Evolutionary conservation across 2,888 invertebrate species (phyloP).

Genomic region (Cephus pygmeus): DNA sequence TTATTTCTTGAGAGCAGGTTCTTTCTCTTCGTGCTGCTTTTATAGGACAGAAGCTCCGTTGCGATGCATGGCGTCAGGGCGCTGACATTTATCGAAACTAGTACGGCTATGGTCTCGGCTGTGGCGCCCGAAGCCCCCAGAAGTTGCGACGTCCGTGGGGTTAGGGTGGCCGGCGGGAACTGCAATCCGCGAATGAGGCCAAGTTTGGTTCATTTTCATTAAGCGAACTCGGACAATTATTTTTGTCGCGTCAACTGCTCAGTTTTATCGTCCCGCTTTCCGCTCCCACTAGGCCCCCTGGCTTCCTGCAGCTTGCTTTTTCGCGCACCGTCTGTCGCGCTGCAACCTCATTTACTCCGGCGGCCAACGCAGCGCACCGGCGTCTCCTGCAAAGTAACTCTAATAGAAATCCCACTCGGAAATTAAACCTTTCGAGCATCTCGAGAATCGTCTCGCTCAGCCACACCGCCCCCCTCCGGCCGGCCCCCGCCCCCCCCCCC

Average conservation of each 20-base stretch:
- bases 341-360: neutral
- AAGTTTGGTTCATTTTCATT: neutral
- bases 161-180: too few relatives aligned
- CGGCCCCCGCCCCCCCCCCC: too few relatives aligned
- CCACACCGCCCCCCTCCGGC: neutral
- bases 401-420: conserved; percentile 1
- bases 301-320: neutral
- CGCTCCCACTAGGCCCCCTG: neutral
- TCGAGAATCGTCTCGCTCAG: neutral
- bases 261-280: neutral
- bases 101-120: too few relatives aligned
- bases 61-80: too few relatives aligned
- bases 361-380: neutral
- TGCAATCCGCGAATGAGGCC: too few relatives aligned
- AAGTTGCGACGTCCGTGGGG: too few relatives aligned
- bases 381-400: neutral
- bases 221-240: neutral
- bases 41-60: too few relatives aligned
- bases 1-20: too few relatives aligned
- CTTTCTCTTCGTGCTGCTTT: too few relatives aligned
- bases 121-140: too few relatives aligned
- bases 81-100: too few relatives aligned
- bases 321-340: neutral
- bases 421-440: neutral
- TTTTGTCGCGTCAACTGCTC: neutral